A percentile compares a stretch with the other conserved stretches of the same genome.
Evolutionary conservation across 2,888 invertebrate species (phyloP).

Genomic region (Polia nebulosa): DNA sequence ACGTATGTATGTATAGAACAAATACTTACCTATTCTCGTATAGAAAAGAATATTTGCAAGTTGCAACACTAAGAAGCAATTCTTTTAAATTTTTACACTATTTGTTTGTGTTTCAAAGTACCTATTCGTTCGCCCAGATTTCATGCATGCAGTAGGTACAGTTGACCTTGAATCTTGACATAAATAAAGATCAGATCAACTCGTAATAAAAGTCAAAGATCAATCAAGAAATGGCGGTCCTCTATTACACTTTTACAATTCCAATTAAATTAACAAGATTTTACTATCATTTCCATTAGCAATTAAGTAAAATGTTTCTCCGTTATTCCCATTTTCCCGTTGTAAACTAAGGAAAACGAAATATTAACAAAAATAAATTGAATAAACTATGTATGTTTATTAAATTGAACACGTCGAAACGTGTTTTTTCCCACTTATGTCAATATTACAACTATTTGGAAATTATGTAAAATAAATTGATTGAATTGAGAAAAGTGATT

Average conservation of each 20-base stretch:
- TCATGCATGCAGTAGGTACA: no score
- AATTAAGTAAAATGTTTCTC: constrained; percentile 46
- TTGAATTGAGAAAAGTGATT: constrained; percentile 68
- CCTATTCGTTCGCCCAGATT: no score
- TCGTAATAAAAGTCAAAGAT: constrained; percentile 16
- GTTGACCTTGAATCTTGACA: no score
- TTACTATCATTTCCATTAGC: constrained; percentile 36
- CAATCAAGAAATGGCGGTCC: background rate
- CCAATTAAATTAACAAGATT: constrained; percentile 35
- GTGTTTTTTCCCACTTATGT: constrained; percentile 60
- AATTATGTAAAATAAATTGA: constrained; percentile 68
- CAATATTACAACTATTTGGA: constrained; percentile 61
- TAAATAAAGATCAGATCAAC: background rate
- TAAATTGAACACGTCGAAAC: constrained; percentile 59
- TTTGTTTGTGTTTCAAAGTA: no score
- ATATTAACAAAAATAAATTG: constrained; percentile 36
- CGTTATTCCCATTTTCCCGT: constrained; percentile 48
- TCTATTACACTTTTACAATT: constrained; percentile 16
- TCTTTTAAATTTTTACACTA: no score
- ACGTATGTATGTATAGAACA: no score
- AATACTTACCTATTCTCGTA: no score
- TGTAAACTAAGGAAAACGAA: constrained; percentile 45
- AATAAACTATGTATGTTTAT: constrained; percentile 44
- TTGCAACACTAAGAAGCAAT: no score
- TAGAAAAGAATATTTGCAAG: no score